Evolutionary conservation across 2,113 vertebrate species (phyloP), one percentile per base, ranked within the genome.

Genomic region (Nematolebias whitei): DNA sequence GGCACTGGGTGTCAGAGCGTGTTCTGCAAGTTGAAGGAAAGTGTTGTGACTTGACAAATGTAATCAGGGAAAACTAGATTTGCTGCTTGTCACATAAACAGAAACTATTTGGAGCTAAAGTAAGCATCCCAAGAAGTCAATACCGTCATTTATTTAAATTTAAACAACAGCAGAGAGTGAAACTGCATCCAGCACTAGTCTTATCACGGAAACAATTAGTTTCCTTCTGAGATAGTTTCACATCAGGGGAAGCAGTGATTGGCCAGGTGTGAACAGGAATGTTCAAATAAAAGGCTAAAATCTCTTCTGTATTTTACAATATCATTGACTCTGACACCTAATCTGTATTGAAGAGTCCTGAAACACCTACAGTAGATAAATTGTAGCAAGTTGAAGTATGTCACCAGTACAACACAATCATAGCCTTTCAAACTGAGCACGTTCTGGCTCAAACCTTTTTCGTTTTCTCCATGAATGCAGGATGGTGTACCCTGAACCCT

Each of bases 21-120:
- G 32, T 57, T 20, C 38, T 67, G 5, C n/a, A 24, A 35, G 13
- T 19, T 66, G 41, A 68, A 18, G 49, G 4, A 23, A 74, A 65
- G 49, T 43, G 40, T 19, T 35, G 26, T 26, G 22, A 45, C 41
- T 58, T 14, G 40, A 41, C 19, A 16, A 18, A 47, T 5, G 45
- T 45, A 3, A 18, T 63, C 9, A 32, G 1, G 32, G 53, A 43
- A 63, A 18, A 58, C 19, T 56, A 44, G 22, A 19, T 20, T 60
- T 13, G 18, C n/a, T 59, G 9, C 7, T 12, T 12, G 35, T 40
- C 22, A 49, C 20, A 52, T 32, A 43, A 39, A 6, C 10, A 41
- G 39, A 48, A 49, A 18, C 39, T 0, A 41, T 52, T 74, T 49
- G 61, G 2, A 57, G 51, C 13, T 39, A 9, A 45, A 26, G 23